Evolutionary conservation across 1,140 invertebrate species (phyloP).

Genomic region (Pogonomyrmex californicus): DNA sequence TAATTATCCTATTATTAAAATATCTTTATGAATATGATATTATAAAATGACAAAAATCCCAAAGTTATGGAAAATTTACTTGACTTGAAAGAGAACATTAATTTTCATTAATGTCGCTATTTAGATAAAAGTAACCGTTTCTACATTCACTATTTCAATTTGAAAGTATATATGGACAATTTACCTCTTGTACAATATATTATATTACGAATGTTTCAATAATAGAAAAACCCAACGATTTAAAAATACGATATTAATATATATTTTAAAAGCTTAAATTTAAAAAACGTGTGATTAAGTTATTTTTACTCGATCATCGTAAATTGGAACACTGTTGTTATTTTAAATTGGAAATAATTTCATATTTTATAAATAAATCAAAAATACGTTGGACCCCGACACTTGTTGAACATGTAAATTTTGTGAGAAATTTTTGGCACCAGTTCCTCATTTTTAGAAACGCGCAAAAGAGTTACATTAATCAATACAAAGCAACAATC

Average conservation of each 20-base stretch:
- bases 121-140: constrained; percentile 14
- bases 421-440: not conserved
- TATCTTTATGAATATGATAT: constrained; percentile 4
- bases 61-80: constrained; percentile 10
- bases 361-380: not conserved
- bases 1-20: constrained; percentile 30
- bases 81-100: constrained; percentile 18
- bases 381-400: not conserved
- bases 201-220: constrained; percentile 20
- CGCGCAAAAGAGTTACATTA: not conserved
- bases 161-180: not conserved
- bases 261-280: constrained; percentile 8
- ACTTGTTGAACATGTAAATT: constrained; percentile 1
- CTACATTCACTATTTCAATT: constrained; percentile 10
- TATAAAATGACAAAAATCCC: not conserved
- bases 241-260: not conserved
- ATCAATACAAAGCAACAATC: not conserved
- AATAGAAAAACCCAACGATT: constrained; percentile 8
- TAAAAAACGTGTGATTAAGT: not conserved
- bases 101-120: not conserved
- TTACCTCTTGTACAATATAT: constrained; percentile 10
- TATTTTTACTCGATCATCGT: not conserved
- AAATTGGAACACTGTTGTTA: not conserved
- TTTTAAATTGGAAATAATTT: not conserved
- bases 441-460: not conserved